Evolutionary conservation across 2,888 invertebrate species (phyloP).

Genomic region (Drosophila affinis): DNA sequence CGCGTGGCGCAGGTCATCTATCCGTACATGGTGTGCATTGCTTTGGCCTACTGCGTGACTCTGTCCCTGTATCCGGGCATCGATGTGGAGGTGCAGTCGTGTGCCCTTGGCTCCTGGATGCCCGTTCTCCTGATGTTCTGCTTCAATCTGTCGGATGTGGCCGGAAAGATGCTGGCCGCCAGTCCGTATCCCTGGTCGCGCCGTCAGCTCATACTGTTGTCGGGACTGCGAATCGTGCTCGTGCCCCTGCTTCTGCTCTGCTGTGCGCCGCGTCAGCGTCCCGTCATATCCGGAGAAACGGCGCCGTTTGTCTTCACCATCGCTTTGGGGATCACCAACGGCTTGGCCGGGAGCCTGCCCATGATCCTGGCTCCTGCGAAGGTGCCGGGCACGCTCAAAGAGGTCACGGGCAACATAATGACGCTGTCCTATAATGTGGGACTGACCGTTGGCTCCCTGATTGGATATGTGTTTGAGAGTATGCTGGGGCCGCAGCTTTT

Average conservation of each 20-base stretch:
- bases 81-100: constrained; percentile 93
- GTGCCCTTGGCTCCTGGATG: constrained; percentile 94
- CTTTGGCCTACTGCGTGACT: constrained; percentile 94
- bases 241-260: constrained; percentile 93
- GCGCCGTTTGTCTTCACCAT: constrained; percentile 88
- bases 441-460: constrained; percentile 91
- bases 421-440: constrained; percentile 95
- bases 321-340: constrained; percentile 92
- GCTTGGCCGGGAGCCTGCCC: constrained; percentile 94
- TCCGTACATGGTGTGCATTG: constrained; percentile 95
- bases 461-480: constrained; percentile 91
- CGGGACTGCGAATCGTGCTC: constrained; percentile 89
- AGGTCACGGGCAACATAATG: constrained; percentile 97
- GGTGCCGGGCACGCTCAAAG: constrained; percentile 93
- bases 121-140: constrained; percentile 95
- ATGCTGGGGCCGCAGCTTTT: constrained; percentile 86
- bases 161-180: constrained; percentile 90
- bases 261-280: constrained; percentile 90
- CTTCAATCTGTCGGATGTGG: constrained; percentile 93
- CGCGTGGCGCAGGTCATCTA: constrained; percentile 93
- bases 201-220: constrained; percentile 90
- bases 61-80: constrained; percentile 95
- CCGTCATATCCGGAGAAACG: constrained; percentile 88
- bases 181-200: constrained; percentile 93
- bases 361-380: constrained; percentile 96